phyloP scores from a whole-genome alignment of 2,113 vertebrate species.

The Benitochromis conjunctus region DNA sequence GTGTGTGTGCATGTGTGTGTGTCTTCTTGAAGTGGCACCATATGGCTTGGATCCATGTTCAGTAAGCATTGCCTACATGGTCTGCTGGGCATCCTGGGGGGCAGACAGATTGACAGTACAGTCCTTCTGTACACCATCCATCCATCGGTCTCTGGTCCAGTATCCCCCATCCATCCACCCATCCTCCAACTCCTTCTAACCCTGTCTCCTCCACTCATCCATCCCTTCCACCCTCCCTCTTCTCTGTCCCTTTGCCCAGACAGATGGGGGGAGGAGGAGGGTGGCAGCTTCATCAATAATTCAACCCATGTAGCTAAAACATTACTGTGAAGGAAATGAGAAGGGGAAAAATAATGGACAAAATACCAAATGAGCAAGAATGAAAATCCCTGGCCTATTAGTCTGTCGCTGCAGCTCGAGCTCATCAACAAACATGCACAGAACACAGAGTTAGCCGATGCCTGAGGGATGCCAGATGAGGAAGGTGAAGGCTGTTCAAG shows the following conservation, averaged over 20 bases:
- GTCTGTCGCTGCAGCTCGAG: conserved; percentile 8
- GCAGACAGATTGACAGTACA: conserved; percentile 9
- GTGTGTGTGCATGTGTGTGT: neutral
- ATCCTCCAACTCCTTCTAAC: neutral
- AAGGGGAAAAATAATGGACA: conserved; percentile 29
- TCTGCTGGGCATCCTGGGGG: conserved; percentile 23
- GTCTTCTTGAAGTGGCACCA: conserved; percentile 26
- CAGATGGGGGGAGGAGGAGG: conserved; percentile 3
- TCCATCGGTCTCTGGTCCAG: neutral
- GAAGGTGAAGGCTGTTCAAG: conserved; percentile 7
- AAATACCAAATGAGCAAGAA: conserved; percentile 38
- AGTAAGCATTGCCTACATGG: conserved; percentile 24
- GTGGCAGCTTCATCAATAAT: conserved; percentile 58
- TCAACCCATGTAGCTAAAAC: conserved; percentile 27
- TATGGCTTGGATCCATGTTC: conserved; percentile 39
- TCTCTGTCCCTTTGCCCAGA: conserved; percentile 1
- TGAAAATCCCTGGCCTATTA: conserved; percentile 18
- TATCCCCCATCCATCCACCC: neutral
- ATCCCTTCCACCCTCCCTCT: neutral
- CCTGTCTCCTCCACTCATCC: neutral
- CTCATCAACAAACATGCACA: conserved; percentile 33
- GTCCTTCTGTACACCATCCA: neutral
- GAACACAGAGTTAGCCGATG: conserved; percentile 15
- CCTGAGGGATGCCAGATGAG: conserved; percentile 48
- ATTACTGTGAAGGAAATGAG: conserved; percentile 49